Evolutionary conservation across 2,888 invertebrate species (phyloP).

Genomic region (Thera obeliscata): DNA sequence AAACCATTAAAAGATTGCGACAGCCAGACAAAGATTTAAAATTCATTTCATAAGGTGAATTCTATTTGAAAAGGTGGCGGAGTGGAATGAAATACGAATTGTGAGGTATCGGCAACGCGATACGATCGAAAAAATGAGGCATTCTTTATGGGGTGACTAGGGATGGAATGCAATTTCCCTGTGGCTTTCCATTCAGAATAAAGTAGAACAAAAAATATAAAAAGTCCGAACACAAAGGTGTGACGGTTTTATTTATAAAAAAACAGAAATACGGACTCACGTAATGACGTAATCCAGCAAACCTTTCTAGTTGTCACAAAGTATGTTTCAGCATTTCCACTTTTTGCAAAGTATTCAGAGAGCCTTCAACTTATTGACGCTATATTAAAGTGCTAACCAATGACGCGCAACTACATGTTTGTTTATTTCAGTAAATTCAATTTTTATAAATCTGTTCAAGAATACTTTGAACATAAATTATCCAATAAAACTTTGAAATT

Average conservation of each 20-base stretch:
- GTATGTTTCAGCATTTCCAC: too few species aligned
- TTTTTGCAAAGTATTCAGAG: too few species aligned
- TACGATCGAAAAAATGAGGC: conserved; percentile 26
- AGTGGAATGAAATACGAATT: conserved; percentile 36
- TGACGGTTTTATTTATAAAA: neutral
- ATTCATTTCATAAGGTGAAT: conserved; percentile 28
- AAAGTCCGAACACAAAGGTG: neutral
- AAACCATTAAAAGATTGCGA: conserved; percentile 25
- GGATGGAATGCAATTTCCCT: conserved; percentile 17
- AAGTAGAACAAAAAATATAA: conserved; percentile 1
- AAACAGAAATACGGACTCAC: neutral
- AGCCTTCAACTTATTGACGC: too few species aligned
- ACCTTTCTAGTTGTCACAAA: too few species aligned
- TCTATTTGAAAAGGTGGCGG: conserved; percentile 35
- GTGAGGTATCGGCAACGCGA: conserved; percentile 24
- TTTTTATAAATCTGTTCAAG: too few species aligned
- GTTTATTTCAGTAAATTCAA: too few species aligned
- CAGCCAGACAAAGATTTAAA: conserved; percentile 26
- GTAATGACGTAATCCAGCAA: neutral
- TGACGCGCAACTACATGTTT: too few species aligned
- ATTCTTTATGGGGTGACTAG: conserved; percentile 7
- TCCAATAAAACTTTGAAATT: too few species aligned
- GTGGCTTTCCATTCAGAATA: conserved; percentile 1
- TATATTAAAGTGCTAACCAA: too few species aligned
- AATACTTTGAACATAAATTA: too few species aligned